Evolutionary conservation across 2,888 invertebrate genomes (phyloP).

Genomic region (Polydrusus tereticollis): DNA sequence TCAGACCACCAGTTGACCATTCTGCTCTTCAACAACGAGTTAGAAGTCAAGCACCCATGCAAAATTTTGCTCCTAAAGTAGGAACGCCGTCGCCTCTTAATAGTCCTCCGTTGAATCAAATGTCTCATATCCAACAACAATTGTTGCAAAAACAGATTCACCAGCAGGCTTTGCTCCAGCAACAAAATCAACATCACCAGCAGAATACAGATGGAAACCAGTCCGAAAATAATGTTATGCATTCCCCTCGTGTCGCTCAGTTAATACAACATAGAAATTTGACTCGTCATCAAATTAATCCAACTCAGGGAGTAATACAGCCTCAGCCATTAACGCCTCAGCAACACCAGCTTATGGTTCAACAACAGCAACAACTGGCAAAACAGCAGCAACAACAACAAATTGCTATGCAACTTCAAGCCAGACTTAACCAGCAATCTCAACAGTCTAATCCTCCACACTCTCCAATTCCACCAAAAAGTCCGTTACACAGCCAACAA

Average conservation of each 20-base stretch:
- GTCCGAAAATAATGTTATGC: conserved; percentile 68
- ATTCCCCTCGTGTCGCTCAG: conserved; percentile 62
- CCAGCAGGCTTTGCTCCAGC: conserved; percentile 65
- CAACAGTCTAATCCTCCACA: conserved; percentile 63
- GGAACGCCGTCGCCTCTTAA: conserved; percentile 65
- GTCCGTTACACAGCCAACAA: conserved; percentile 67
- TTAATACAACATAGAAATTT: conserved; percentile 63
- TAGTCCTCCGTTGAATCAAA: conserved; percentile 64
- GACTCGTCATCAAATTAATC: conserved; percentile 66
- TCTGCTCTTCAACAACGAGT: conserved; percentile 59
- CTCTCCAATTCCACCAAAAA: conserved; percentile 71
- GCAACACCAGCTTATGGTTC: conserved; percentile 64
- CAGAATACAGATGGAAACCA: conserved; percentile 60
- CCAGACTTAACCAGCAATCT: conserved; percentile 59
- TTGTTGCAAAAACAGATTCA: conserved; percentile 67
- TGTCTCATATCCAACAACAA: conserved; percentile 60
- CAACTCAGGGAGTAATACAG: conserved; percentile 59
- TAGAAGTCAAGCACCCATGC: conserved; percentile 58
- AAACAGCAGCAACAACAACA: conserved; percentile 60
- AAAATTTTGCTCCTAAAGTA: conserved; percentile 64
- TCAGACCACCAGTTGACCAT: conserved; percentile 59
- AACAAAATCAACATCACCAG: conserved; percentile 50
- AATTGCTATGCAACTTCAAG: conserved; percentile 67
- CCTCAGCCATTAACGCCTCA: conserved; percentile 62
- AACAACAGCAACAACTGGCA: conserved; percentile 59